Evolutionary conservation across 1,140 invertebrate genomes (phyloP), one percentile per base, ranked within the genome.

Genomic region (Sinonovacula constricta): DNA sequence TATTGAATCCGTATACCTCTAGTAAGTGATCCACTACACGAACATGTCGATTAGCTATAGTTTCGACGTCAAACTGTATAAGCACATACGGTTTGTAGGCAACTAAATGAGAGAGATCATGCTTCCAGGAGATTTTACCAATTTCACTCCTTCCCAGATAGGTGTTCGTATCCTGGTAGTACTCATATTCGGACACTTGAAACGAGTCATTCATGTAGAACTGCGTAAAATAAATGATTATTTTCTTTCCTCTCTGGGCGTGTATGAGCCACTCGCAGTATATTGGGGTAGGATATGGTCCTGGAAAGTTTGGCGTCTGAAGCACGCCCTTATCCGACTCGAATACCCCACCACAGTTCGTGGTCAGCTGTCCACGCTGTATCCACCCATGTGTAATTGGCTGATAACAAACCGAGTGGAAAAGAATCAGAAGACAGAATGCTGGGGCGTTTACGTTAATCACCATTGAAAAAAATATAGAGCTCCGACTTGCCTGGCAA

Each of bases 1-100:
- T 94, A 89, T 98, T 98, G 91, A 98, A 97, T 7, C 96, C 97
- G 87, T 95, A 97, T 2, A 97, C 95, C 79, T 96, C 94, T 26
- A 97, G 92, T 12, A 97, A 92, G 63, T 94, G 93, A 81, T 96
- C 94, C 51, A 96, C 90, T 0, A 96, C 95, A 0, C 97, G 91
- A 49, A 97, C 91, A 89, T 97, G 96, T 49, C 95, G 95, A 4
- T 96, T 96, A 83, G 95, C 95, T 65, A 96, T 91, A 26, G 94
- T 91, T 1, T 81, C 67, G 7, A 94, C 92, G 53, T 96, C 91
- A 84, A 98, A 94, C 54, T 95, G 94, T 31, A 97, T 93, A 24
- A 96, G 95, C 53, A 97, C 89, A 81, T 94, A 96, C 24, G 94
- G 95, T 53, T 94, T 94, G 83, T 93, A 92, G 39, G 95, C 94